Percentiles rank a stretch among this genome's conserved stretches.
phyloP scores from a whole-genome alignment of 2,113 vertebrate genomes.

The Epinephelus cyanopodus region DNA sequence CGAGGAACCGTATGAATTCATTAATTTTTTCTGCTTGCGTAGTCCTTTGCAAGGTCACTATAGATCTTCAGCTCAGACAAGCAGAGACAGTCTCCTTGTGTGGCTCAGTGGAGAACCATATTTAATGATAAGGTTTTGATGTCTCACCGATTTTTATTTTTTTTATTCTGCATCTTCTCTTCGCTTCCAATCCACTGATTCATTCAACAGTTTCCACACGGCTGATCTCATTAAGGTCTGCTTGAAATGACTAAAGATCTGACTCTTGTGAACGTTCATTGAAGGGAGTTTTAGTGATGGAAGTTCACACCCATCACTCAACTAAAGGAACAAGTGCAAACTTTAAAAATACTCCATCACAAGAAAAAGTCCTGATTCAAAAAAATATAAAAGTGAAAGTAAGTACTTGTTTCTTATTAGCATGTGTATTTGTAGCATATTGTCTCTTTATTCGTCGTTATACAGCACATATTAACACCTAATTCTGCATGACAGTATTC shows the following conservation, averaged over 20 bases:
- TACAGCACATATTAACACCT: too few relatives aligned
- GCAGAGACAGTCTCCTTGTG: conserved; percentile 33
- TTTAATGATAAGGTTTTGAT: conserved; percentile 45
- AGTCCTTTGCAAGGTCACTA: conserved; percentile 63
- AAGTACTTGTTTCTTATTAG: too few relatives aligned
- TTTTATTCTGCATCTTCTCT: conserved; percentile 22
- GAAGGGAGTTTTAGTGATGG: not conserved
- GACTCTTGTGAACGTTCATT: not conserved
- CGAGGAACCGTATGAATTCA: conserved; percentile 24
- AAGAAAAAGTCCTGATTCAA: not conserved
- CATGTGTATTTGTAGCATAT: too few relatives aligned
- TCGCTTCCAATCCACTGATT: conserved; percentile 25
- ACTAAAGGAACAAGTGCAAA: not conserved
- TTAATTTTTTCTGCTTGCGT: conserved; percentile 44
- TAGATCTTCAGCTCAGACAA: conserved; percentile 58
- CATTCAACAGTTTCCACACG: conserved; percentile 24
- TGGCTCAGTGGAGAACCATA: conserved; percentile 26
- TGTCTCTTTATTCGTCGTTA: too few relatives aligned
- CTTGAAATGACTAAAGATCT: conserved; percentile 1
- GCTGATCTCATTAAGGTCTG: not conserved
- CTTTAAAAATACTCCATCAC: not conserved
- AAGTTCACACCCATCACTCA: not conserved
- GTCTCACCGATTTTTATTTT: not conserved
- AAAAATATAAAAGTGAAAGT: not conserved
- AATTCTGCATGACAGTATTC: too few relatives aligned